phyloP scores from a whole-genome alignment of 1,140 invertebrate genomes.

The Trachymyrmex septentrionalis region DNA sequence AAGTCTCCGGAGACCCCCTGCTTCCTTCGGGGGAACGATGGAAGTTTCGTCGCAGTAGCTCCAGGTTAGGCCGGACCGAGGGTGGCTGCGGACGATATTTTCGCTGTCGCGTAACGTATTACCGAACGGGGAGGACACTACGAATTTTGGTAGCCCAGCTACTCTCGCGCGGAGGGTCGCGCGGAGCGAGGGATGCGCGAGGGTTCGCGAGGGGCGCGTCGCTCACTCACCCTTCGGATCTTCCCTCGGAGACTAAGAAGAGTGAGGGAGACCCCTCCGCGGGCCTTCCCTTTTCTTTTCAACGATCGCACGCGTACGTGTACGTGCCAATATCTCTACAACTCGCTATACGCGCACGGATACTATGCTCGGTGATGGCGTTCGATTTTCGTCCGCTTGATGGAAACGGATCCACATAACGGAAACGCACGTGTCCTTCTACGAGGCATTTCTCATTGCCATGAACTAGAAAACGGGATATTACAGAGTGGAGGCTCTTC shows the following conservation, averaged over 20 bases:
- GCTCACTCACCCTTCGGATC: slow-evolving; percentile 66
- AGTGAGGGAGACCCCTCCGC: slow-evolving; percentile 20
- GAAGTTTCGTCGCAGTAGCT: slow-evolving; percentile 80
- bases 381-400: slow-evolving; percentile 73
- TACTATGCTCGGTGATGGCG: slow-evolving; percentile 65
- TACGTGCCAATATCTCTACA: slow-evolving; percentile 74
- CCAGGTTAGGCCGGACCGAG: slow-evolving; percentile 78
- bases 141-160: slow-evolving; percentile 70
- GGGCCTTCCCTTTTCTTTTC: slow-evolving; percentile 60
- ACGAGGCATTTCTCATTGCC: neutral
- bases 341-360: slow-evolving; percentile 46
- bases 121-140: slow-evolving; percentile 78
- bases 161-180: slow-evolving; percentile 59
- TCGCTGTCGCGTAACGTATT: slow-evolving; percentile 77
- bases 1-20: slow-evolving; percentile 84
- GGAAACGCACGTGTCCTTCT: slow-evolving; percentile 34
- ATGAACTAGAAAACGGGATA: slow-evolving; percentile 17
- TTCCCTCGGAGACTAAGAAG: slow-evolving; percentile 59
- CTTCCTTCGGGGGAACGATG: slow-evolving; percentile 62
- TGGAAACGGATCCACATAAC: slow-evolving; percentile 8
- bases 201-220: slow-evolving; percentile 54
- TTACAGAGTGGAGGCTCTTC: slow-evolving; percentile 1
- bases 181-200: slow-evolving; percentile 35
- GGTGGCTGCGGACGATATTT: slow-evolving; percentile 68
- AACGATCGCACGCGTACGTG: slow-evolving; percentile 49